A percentile compares a stretch with the other conserved stretches of the same genome.
Conservation (phyloP, 1,140 invertebrate species). For the Scaptomyza hsui region DNA sequence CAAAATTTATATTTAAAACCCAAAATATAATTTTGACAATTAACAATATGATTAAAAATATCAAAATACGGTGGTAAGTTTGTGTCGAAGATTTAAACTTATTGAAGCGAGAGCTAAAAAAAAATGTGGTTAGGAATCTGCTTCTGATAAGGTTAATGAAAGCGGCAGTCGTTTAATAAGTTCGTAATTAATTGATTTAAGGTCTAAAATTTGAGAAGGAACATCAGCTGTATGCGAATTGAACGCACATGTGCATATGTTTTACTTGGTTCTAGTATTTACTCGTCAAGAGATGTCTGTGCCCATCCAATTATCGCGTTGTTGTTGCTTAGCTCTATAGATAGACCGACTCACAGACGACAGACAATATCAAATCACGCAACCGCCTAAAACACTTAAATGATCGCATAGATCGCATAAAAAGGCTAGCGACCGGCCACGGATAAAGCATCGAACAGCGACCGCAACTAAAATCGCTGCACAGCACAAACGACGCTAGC, state of each 20-base stretch:
- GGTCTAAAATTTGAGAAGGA: no score
- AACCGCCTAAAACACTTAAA: conserved; percentile 29
- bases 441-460: conserved; percentile 18
- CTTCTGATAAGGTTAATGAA: no score
- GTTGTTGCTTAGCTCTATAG: conserved; percentile 58
- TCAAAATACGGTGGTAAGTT: no score
- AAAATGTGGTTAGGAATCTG: no score
- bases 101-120: no score
- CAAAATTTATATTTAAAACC: no score
- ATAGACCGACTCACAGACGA: conserved; percentile 53
- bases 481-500: conserved; percentile 21
- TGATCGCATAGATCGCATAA: conserved; percentile 35
- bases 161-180: no score
- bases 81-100: no score
- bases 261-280: conserved; percentile 20
- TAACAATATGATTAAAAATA: no score
- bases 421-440: conserved; percentile 16
- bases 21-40: no score
- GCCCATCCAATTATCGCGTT: conserved; percentile 27
- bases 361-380: conserved; percentile 53
- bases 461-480: conserved; percentile 23
- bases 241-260: conserved; percentile 10
- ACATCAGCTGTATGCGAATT: background rate
- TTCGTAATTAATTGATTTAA: no score
- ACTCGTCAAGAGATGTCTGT: conserved; percentile 7